Base-by-base conservation (phyloP, 2,113 vertebrate species). In the Pionites leucogaster region DNA sequence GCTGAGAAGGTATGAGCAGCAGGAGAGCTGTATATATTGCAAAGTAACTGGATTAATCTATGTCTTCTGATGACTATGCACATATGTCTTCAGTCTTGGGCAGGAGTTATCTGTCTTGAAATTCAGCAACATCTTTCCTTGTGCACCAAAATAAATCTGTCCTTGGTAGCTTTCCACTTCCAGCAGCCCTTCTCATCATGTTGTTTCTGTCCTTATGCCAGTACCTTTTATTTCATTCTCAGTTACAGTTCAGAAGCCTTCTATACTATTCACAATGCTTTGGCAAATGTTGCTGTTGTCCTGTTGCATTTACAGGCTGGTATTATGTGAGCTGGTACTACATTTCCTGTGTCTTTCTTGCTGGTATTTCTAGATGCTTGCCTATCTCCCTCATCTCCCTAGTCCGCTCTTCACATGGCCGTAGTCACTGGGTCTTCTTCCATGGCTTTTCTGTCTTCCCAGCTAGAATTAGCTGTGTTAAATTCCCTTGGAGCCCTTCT, bases 41-140 rank as follows among this genome's bases (percentile, higher is more conserved):
- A 82, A 84, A 88, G 42, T 68, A 77, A 81, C 17, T 93, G 63
- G 23, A 74, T 93, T 96, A 70, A 94, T 94, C 42, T 67, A 3
- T 90, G 47, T 82, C 60, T 90, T 67, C 76, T 44, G 71, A 90
- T 71, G 65, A 87, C 57, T 91, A 14, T 77, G 49, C 39, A 91
- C n/a, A 42, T 92, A 9, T 24, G 55, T 77, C 69, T 71, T 91
- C 60, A 71, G 46, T 93, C 55, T 46, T 74, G 57, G 46, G 13
- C 84, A 94, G 82, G 53, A 93, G 46, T 68, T 90, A 67, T 10
- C 50, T 49, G 2, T 88, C 63, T 63, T 80, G 78, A 85, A 87
- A 93, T 82, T 82, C 49, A 92, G 65, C 81, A 87, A 20, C 52
- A 37, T 82, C 78, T 91, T 87, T 64, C 39, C n/a, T 75, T 41